Base-by-base conservation (phyloP, 2,888 invertebrate genomes). In the Podabrus alpinus region DNA sequence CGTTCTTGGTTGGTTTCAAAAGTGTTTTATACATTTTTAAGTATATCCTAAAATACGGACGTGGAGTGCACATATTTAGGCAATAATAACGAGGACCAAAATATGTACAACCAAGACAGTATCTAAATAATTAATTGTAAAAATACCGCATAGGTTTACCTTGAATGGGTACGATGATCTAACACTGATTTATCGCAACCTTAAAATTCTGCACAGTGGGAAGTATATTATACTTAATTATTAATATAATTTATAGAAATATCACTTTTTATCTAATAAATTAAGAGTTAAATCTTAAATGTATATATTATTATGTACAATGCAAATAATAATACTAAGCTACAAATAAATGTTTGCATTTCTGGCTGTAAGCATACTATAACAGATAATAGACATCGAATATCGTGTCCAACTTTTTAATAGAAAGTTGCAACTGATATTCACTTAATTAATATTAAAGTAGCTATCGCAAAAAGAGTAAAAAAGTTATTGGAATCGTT, bases 101-200 rank as follows among this genome's bases (percentile, higher is more conserved):
- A 13, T 29, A 13, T 13, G 3, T 29, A 11, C 13, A 3, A 13
- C 13, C 29, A 13, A 29, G 4, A 29, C 5, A 45, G 0, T 9
- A 19, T 62, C 19, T 62, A 62, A 62, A 62, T 17, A n/a, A 62
- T 62, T n/a, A 17, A 9, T 62, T 19, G 62, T 15, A 13, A 62
- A 62, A 62, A 64, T 21, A 64, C 11, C 13, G 7, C 13, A 21
- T 16, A 64, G 62, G 19, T 19, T 64, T 64, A 64, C 62, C 62
- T 64, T 64, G 62, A 64, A 64, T 19, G 19, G 21, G 62, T 64
- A 64, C 62, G 62, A 64, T 64, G 62, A 64, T 64, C 62, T 19
- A 64, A 19, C 21, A 19, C n/a, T 45, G 45, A 45, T 45, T 45
- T 45, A 45, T 45, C 13, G 45, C 45, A 45, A 45, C 17, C 19